A percentile compares a stretch with the other conserved stretches of the same genome.
Conservation (phyloP, 2,113 vertebrate genomes). For the Semnornis frantzii region DNA sequence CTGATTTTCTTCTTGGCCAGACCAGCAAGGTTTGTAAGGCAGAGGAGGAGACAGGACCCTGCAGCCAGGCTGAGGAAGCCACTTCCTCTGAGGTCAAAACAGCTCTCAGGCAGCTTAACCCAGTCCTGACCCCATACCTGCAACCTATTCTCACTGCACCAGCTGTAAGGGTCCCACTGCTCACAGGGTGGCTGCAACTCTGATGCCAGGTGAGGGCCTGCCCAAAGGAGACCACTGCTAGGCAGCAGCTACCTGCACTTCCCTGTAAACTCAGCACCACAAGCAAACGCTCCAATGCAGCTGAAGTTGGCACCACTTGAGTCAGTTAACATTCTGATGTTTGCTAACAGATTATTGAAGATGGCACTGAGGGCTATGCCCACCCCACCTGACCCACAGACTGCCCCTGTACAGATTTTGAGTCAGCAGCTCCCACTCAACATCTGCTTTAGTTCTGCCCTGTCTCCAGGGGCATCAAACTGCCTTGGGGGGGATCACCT, state of each 20-base stretch:
- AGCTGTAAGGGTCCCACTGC: not conserved
- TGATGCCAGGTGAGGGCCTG: not conserved
- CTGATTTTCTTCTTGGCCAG: not conserved
- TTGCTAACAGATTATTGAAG: not conserved
- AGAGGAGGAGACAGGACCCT: not conserved
- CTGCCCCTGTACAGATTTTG: not conserved
- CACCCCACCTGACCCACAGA: not conserved
- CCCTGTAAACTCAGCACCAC: not conserved
- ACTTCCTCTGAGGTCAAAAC: not conserved
- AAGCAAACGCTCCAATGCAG: not conserved
- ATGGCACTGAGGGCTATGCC: not conserved
- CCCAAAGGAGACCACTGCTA: not conserved
- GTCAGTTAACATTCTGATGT: not conserved
- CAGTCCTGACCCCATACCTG: not conserved
- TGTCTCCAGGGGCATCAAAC: not conserved
- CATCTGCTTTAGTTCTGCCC: not conserved
- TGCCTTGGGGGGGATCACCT: not conserved
- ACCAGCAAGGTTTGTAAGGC: not conserved
- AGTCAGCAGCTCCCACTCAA: not conserved
- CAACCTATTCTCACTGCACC: rapidly evolving
- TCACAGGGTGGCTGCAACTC: not conserved
- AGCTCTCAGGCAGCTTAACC: not conserved
- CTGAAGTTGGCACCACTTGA: not conserved
- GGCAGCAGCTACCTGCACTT: not conserved
- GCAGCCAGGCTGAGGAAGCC: not conserved